Base-by-base conservation (phyloP, 2,113 vertebrate species). In the Gobio gobio region DNA sequence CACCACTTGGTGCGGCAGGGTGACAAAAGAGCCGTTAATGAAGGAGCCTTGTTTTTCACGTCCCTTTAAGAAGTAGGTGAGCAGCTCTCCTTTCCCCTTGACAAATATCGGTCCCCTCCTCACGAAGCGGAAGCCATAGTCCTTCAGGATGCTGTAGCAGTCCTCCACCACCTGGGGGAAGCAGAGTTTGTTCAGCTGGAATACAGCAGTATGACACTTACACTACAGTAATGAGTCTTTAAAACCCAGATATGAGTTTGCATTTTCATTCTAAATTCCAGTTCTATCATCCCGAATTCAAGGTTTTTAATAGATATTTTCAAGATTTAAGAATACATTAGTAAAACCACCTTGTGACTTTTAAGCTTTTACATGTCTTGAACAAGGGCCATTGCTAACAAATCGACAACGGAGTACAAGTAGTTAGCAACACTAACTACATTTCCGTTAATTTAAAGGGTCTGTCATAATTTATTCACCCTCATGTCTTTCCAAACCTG, bases 41-140 rank as follows among this genome's bases (percentile, higher is more conserved):
- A 97, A 95, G 7, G 96, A 95, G 16, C 96, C 97, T 14, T 96
- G 96, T 86, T 96, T 99, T 70, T 99, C 97, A 49, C 96, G 93
- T 63, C 98, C 97, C 88, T 99, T 99, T 16, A 99, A 89, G 92
- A 99, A 98, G 54, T 97, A 99, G 3, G 98, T 99, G 24, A 99
- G 96, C 86, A 99, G 93, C 88, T 99, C 97, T 3, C 98, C 98
- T 78, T 99, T 99, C 14, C 98, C 98, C 73, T 99, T 99, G 61
- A 99, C 97, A 20, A 94, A 99, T 91, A 99, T 95, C 72, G 96
- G 96, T 18, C 98, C 98, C 22, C 97, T 93, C 72, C 97, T 94
- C 40, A 98, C 96, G 0, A 99, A 98, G 83, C 97, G 97, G 93
- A 99, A 99, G 13, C 97, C 96, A 0, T 95, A 98, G 22, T 98